Percentiles rank a stretch among this genome's conserved stretches.
These are phyloP conservation scores for Recurvirostra avosetta DNA, from an alignment of 2,113 vertebrate species.

Conservation along the genomic window DNA sequence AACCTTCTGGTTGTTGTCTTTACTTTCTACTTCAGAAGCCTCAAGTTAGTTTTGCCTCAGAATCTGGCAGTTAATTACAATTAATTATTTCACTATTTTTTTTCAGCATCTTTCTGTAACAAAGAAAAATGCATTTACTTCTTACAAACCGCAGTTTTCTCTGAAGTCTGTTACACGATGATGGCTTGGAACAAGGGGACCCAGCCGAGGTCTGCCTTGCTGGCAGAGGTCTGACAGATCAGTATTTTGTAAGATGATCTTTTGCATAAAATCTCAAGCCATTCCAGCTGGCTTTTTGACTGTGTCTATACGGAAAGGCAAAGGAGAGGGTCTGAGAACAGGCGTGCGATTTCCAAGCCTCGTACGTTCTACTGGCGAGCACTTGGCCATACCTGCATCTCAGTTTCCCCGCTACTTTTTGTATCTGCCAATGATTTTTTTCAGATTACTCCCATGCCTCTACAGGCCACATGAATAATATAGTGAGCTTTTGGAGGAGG, in stretches of 20 bases:
- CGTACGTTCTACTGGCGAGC: rapidly evolving
- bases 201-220: background rate
- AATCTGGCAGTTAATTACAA: background rate
- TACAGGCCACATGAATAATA: background rate
- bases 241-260: conserved; percentile 16
- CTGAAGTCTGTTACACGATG: background rate
- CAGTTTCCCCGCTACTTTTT: background rate
- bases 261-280: background rate
- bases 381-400: background rate
- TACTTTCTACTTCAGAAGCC: background rate
- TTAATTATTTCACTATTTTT: background rate
- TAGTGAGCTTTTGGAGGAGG: background rate
- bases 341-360: background rate
- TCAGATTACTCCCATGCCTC: background rate
- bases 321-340: background rate
- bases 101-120: background rate
- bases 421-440: background rate
- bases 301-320: background rate
- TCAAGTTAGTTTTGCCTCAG: background rate
- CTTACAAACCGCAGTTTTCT: background rate
- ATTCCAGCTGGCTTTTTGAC: conserved; percentile 6
- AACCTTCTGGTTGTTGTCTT: background rate
- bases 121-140: background rate
- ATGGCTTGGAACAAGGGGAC: background rate
- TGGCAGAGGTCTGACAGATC: conserved; percentile 9